Base-by-base conservation (phyloP, 2,113 vertebrate species). In the Antennarius striatus region DNA sequence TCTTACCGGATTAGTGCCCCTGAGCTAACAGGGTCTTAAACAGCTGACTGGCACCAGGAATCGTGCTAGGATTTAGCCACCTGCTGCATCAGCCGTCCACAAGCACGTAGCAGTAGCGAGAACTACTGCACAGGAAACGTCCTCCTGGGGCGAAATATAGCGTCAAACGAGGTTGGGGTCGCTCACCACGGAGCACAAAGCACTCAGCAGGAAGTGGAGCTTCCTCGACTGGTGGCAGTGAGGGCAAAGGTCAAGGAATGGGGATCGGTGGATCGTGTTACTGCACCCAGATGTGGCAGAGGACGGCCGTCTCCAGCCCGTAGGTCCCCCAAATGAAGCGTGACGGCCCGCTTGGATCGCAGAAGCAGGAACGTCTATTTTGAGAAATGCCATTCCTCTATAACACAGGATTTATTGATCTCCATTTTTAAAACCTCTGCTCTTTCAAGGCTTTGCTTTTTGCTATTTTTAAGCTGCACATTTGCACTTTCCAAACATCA, bases 131-230 rank as follows among this genome's bases (percentile, higher is more conserved):
- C 59, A 62, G 79, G 66, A 81, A 73, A 14, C 48, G 56, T 74
- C 51, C 50, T 39, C 39, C 51, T 49, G 70, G 63, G 69, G 74
- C 30, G 32, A 56, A 67, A 64, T 52, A 61, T 63, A 64, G 80
- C 69, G 45, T 87, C 81, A 76, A 84, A 90, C 69, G 36, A 82
- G 86, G 47, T 56, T 3, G 82, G 59, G 73, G 73, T 79, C 56
- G 36, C 56, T 56, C 12, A 36, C 52, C 82, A 43, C 69, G 70
- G 75, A 61, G 30, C 47, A 40, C 71, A 43, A 17, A 5, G 49
- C 5, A 58, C 75, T 72, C 83, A 66, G 68, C 84, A 89, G 91
- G 90, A 92, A 90, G 71, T 74, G 75, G 62, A 82, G 73, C 69
- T 89, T 88, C 82, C 83, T 71, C 71, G 58, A 77, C 55, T 62